Percentiles rank a stretch among this genome's conserved stretches.
Conservation (phyloP, 2,113 vertebrate genomes). For the Hiodon tergisus region DNA sequence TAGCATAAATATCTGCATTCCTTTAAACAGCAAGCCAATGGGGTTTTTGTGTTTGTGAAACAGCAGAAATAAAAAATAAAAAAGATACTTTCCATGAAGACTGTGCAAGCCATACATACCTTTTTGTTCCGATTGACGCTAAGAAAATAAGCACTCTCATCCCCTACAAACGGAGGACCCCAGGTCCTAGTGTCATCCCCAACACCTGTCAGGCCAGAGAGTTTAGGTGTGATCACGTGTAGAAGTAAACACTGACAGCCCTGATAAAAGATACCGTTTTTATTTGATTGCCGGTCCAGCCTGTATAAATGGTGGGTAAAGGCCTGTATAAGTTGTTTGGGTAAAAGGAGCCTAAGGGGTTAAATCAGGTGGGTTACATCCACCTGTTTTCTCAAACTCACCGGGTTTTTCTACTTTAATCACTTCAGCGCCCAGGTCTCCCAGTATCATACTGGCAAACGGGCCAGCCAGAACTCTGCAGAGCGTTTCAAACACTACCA, state of each 20-base stretch:
- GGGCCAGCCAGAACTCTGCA: conserved; percentile 88
- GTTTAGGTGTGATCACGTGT: not conserved
- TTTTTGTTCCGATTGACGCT: conserved; percentile 96
- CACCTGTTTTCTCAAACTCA: conserved; percentile 36
- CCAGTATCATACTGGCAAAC: conserved; percentile 94
- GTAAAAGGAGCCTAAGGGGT: too few species aligned
- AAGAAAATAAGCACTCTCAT: conserved; percentile 88
- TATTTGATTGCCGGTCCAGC: too few species aligned
- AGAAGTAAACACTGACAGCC: not conserved
- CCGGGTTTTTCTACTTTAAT: conserved; percentile 94
- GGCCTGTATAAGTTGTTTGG: too few species aligned
- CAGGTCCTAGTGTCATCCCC: conserved; percentile 90
- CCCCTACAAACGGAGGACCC: conserved; percentile 82
- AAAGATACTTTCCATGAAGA: not conserved
- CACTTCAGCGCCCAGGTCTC: conserved; percentile 88
- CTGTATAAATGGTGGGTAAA: too few species aligned
- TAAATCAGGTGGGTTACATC: too few species aligned
- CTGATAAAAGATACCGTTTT: not conserved
- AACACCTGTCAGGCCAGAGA: conserved; percentile 52
- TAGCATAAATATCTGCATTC: not conserved
- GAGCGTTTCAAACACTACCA: not conserved
- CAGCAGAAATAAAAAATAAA: not conserved
- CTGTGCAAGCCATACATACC: conserved; percentile 46
- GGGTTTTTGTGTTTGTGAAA: not conserved
- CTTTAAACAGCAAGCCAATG: not conserved